These are phyloP conservation scores for Acanthosepion esculentum DNA, from an alignment of 2,888 invertebrate genomes.

Conservation along the genomic window DNA sequence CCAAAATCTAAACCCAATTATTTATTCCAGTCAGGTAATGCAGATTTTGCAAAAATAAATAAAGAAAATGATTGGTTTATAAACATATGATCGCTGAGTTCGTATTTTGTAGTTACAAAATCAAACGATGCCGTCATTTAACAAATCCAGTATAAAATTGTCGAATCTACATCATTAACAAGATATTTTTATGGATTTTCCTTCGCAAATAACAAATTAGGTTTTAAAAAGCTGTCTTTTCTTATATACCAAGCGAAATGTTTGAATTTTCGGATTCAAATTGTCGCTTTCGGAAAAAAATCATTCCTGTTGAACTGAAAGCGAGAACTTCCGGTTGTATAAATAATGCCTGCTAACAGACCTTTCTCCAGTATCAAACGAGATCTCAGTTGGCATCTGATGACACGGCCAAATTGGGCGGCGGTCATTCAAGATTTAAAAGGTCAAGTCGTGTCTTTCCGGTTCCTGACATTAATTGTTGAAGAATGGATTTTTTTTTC, in stretches of 20 bases:
- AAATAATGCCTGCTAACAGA: not conserved
- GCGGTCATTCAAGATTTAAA: not conserved
- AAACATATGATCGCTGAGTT: no score
- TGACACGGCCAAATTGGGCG: not conserved
- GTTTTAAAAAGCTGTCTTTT: not conserved
- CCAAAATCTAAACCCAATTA: no score
- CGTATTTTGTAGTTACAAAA: no score
- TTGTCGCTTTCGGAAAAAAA: not conserved
- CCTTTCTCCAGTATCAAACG: not conserved
- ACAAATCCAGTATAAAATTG: no score
- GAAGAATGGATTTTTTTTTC: not conserved
- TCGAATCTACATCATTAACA: no score
- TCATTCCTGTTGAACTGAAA: not conserved
- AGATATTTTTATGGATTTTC: no score
- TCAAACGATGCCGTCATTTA: no score
- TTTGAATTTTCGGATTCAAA: not conserved
- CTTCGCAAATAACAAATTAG: no score
- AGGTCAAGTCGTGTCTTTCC: not conserved
- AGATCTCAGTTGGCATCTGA: not conserved
- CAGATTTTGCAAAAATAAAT: no score
- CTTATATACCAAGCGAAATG: not conserved
- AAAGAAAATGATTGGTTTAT: no score
- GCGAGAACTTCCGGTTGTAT: not conserved
- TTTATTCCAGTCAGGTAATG: no score
- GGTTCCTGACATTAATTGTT: not conserved